Base-by-base conservation (phyloP, 2,113 vertebrate species). In the Montifringilla adamsi region DNA sequence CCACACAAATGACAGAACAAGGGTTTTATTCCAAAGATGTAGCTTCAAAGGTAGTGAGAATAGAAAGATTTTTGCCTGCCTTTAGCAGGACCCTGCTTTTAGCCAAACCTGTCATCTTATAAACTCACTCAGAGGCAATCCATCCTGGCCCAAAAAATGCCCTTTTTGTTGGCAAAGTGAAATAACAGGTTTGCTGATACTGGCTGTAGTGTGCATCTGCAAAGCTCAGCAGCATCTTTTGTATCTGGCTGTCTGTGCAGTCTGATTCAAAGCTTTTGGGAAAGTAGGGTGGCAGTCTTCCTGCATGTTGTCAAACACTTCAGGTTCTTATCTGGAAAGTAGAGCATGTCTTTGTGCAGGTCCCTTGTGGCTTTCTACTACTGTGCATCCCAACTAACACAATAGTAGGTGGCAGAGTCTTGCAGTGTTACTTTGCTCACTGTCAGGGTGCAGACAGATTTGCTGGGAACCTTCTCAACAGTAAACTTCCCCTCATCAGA, bases 321-420 rank as follows among this genome's bases (percentile, higher is more conserved):
- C 13, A 55, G 56, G 44, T 16, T 66, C 30, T 19, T 30, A 30
- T 31, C 26, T 47, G 60, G 43, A 55, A 76, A 47, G 69, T 9
- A 60, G 67, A 49, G 43, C 30, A 6, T 2, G 9, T 87, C 95
- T 96, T 94, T 94, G 94, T 44, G 66, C 64, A 30, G 31, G 21
- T 30, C 22, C 16, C 27, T 39, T 9, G 2, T 47, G 50, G 26
- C 58, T 82, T 73, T 43, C 44, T 18, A 6, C 37, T 37, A 21
- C 64, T 55, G 89, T 31, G 84, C 52, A 50, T 96, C 68, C 95
- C 94, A 97, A 9, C 6, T 60, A 15, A 92, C 83, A 1, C 96
- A 96, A 70, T 89, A 97, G 50, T 95, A 97, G 15, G 55, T 90
- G 7, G 60, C 84, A 0, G 52, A n/a, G 6, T 94, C 96, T 10